A percentile compares a stretch with the other conserved stretches of the same genome.
phyloP scores from a whole-genome alignment of 2,113 vertebrate genomes.

The Struthio camelus region DNA sequence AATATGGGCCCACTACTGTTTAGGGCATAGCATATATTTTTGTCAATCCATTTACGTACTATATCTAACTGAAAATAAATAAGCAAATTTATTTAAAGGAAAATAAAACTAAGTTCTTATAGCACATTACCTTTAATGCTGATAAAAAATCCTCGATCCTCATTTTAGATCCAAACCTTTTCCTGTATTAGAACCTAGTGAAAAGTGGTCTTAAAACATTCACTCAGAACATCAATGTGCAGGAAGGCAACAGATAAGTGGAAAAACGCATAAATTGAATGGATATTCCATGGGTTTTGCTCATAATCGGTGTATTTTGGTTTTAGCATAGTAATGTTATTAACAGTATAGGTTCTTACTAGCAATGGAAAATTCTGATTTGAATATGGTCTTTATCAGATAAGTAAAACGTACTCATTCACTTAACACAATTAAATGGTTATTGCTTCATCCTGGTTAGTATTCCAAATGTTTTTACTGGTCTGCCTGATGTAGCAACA shows the following conservation, averaged over 20 bases:
- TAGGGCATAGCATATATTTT: neutral
- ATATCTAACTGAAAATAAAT: neutral
- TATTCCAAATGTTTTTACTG: neutral
- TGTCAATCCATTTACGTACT: neutral
- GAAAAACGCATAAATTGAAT: neutral
- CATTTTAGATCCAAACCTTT: neutral
- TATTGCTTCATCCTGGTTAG: neutral
- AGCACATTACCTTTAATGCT: neutral
- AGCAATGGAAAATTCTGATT: neutral
- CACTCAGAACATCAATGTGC: neutral
- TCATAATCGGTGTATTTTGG: neutral
- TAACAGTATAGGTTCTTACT: neutral
- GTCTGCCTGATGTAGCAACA: neutral
- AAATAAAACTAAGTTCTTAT: neutral
- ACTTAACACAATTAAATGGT: neutral
- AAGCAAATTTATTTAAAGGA: neutral
- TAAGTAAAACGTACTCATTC: neutral
- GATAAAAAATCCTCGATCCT: neutral
- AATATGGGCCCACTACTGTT: fast-evolving
- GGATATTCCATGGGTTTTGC: neutral
- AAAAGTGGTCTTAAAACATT: neutral
- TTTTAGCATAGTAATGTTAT: neutral
- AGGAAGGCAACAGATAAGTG: neutral
- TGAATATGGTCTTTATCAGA: slow-evolving; percentile 2
- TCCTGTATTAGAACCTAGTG: neutral